Conservation (phyloP, 1,140 invertebrate species). For the Drosophila murphyi region DNA sequence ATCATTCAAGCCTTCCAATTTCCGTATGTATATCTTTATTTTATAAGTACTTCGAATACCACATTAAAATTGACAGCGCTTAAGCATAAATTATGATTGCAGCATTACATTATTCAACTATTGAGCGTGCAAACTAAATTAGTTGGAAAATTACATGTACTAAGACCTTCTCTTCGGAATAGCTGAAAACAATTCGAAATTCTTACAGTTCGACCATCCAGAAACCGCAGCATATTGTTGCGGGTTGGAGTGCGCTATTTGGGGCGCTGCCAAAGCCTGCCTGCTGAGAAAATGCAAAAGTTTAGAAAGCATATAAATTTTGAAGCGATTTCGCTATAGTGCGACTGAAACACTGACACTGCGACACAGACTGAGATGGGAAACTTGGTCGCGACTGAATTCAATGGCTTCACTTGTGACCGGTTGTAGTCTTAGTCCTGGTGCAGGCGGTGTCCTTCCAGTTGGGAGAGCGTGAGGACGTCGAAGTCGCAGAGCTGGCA, state of each 20-base stretch:
- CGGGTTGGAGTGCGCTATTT: too few species aligned
- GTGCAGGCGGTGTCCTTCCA: slow-evolving; percentile 40
- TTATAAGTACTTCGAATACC: too few species aligned
- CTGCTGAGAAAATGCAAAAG: slow-evolving; percentile 14
- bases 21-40: too few species aligned
- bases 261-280: background rate
- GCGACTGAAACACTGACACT: background rate
- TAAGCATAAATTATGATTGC: slow-evolving; percentile 36
- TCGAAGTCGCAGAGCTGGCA: slow-evolving; percentile 53
- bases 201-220: slow-evolving; percentile 7
- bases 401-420: slow-evolving; percentile 32
- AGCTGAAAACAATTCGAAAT: slow-evolving; percentile 15
- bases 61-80: slow-evolving; percentile 13
- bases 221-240: slow-evolving; percentile 3
- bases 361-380: background rate
- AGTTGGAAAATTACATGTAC: slow-evolving; percentile 74
- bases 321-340: slow-evolving; percentile 16
- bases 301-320: slow-evolving; percentile 37
- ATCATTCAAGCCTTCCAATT: too few species aligned
- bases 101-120: slow-evolving; percentile 63
- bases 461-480: slow-evolving; percentile 39
- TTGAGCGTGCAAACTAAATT: slow-evolving; percentile 76
- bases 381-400: slow-evolving; percentile 22
- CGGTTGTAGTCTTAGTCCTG: background rate
- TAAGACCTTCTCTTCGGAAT: slow-evolving; percentile 25